A percentile compares a stretch with the other conserved stretches of the same genome.
phyloP scores from a whole-genome alignment of 2,888 invertebrate species.

The Sinelater perroti region DNA sequence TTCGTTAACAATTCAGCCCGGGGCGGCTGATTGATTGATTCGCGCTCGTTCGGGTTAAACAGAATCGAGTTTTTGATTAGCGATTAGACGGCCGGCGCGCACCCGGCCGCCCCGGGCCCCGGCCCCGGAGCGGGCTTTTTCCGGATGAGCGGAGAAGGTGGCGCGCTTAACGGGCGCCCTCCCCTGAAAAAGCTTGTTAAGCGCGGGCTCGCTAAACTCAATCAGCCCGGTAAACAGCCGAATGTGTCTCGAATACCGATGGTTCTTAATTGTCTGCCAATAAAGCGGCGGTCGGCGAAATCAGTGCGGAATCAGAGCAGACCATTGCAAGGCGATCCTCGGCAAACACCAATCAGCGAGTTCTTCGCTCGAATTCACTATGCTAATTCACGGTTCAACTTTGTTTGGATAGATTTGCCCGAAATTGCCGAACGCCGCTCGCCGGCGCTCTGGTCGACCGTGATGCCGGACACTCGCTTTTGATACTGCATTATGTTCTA shows the following conservation, averaged over 20 bases:
- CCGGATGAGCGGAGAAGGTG: slow-evolving; percentile 45
- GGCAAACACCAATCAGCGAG: slow-evolving; percentile 59
- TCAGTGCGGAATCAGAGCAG: slow-evolving; percentile 52
- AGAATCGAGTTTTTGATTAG: slow-evolving; percentile 45
- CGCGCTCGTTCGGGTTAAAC: slow-evolving; percentile 40
- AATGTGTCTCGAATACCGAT: slow-evolving; percentile 58
- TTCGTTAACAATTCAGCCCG: slow-evolving; percentile 49
- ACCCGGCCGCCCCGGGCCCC: too few species aligned
- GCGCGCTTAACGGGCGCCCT: slow-evolving; percentile 37
- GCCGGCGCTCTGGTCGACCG: not conserved
- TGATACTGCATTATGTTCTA: too few species aligned
- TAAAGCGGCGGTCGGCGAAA: slow-evolving; percentile 56
- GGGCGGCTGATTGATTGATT: slow-evolving; percentile 46
- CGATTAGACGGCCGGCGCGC: slow-evolving; percentile 45
- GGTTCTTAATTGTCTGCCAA: slow-evolving; percentile 61
- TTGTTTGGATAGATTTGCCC: slow-evolving; percentile 36
- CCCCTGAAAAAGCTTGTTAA: slow-evolving; percentile 49
- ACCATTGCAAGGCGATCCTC: slow-evolving; percentile 58
- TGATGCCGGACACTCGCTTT: not conserved
- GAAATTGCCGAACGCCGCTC: slow-evolving; percentile 30
- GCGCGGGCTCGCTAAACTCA: slow-evolving; percentile 52
- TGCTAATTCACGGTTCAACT: slow-evolving; percentile 46
- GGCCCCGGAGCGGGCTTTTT: slow-evolving; percentile 44
- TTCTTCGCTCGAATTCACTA: slow-evolving; percentile 48
- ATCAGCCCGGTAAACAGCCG: slow-evolving; percentile 59